Base-by-base conservation (phyloP, 2,888 invertebrate genomes). In the Leptopterna dolabrata region DNA sequence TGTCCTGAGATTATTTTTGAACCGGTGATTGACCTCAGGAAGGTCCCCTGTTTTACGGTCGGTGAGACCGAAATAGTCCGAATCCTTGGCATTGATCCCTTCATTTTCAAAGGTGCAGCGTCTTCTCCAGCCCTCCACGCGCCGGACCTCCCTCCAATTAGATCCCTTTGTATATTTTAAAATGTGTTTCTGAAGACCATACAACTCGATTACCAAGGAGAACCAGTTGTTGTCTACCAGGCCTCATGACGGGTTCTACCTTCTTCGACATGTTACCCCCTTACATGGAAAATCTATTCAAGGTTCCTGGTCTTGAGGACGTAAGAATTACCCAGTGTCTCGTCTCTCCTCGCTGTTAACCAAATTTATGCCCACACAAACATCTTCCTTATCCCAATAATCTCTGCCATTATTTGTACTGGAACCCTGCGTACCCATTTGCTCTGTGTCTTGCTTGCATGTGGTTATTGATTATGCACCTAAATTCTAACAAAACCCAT, bases 261-360 rank as follows among this genome's bases (percentile, higher is more conserved):
- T 63, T 63, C 78, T 70, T 83, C 83, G 41, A 73, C 27, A 85
- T 85, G 85, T 43, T 85, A 27, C 85, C 85, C 27, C 85, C 85
- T 2, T 76, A 85, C 73, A 45, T 85, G 76, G 73, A 73, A 76
- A 27, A 85, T 73, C 85, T 85, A 16, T 85, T 85, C 73, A 85
- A 85, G 73, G 85, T 85, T 47, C 85, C 85, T 85, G 85, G 85
- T 76, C 63, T 85, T 30, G 85, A 85, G 73, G 29, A 85, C 47
- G 85, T 85, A 85, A 85, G 85, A 85, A 45, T 73, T 73, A 73
- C 41, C 78, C 45, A 24, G 43, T 78, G 45, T 36, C 36, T 36
- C 73, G 73, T 73, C 41, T 30, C 7, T 73, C 19, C 6, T 19
- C 36, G 3, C 55, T 55, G 3, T 6, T 11, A 4, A 55, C 3